These are phyloP conservation scores for Catharus ustulatus DNA, from an alignment of 2,797 vertebrate species.

Conservation along the genomic window DNA sequence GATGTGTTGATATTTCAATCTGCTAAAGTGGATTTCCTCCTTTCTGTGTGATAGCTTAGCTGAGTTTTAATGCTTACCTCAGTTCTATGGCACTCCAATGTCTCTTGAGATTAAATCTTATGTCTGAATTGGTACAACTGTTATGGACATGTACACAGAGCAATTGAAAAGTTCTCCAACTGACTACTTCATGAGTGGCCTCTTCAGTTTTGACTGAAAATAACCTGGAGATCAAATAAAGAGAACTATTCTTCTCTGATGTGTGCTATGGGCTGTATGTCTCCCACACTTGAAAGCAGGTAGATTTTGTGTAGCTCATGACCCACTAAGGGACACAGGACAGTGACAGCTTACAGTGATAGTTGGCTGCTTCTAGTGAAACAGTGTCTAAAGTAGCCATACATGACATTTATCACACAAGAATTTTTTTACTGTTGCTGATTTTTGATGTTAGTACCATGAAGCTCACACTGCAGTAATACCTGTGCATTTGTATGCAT, in stretches of 20 bases:
- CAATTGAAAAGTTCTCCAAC: neutral
- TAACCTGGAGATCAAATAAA: neutral
- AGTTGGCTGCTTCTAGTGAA: neutral
- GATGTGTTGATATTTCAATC: neutral
- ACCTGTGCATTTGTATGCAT: neutral
- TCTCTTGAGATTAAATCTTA: constrained; percentile 11
- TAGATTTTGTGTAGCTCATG: neutral
- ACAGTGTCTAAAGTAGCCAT: neutral
- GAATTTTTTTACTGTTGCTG: neutral
- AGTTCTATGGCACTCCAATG: neutral
- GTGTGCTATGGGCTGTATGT: neutral
- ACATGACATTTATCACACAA: neutral
- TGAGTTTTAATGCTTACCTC: constrained; percentile 11
- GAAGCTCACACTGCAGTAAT: neutral
- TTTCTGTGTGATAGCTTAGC: neutral
- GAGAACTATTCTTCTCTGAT: neutral
- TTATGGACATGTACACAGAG: neutral
- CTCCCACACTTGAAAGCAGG: neutral
- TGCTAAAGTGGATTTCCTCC: neutral
- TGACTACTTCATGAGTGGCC: neutral
- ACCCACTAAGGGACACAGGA: neutral
- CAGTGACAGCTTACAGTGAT: neutral
- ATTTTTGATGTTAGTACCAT: neutral
- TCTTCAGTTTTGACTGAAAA: constrained; percentile 12
- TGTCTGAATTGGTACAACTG: neutral